These are phyloP conservation scores for Heteractis magnifica DNA, from an alignment of 92 coral and sea anemone species.

Conservation along the genomic window DNA sequence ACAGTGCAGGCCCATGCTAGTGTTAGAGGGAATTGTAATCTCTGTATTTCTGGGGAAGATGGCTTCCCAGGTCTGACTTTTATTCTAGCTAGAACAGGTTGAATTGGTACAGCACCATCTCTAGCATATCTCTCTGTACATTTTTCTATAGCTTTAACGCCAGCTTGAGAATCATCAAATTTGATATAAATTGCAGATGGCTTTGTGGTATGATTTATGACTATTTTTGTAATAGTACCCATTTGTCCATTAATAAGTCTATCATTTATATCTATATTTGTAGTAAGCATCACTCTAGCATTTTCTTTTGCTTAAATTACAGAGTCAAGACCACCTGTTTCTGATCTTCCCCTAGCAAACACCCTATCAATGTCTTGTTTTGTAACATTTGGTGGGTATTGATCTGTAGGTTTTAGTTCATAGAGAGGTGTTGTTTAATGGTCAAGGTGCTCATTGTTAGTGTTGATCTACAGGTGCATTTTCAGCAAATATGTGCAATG, in stretches of 20 bases:
- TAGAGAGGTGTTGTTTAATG: constrained; percentile 26
- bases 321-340: constrained; percentile 59
- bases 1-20: constrained; percentile 23
- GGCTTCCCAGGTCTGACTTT: no score
- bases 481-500: constrained; percentile 55
- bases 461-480: constrained; percentile 38
- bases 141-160: constrained; percentile 23
- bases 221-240: constrained; percentile 48
- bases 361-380: no score
- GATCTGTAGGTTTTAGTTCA: constrained; percentile 46
- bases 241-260: neutral
- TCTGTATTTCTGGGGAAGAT: constrained; percentile 33
- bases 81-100: constrained; percentile 28
- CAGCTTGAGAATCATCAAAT: constrained; percentile 7
- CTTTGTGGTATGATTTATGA: constrained; percentile 22
- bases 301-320: constrained; percentile 30
- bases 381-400: no score
- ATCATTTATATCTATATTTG: no score
- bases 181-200: constrained; percentile 41
- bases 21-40: constrained; percentile 12
- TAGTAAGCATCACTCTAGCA: no score
- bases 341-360: no score
- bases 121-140: neutral
- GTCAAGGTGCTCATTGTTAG: constrained; percentile 29
- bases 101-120: constrained; percentile 32